Conservation (phyloP, 2,113 vertebrate genomes). For the Accipiter virgatus region DNA sequence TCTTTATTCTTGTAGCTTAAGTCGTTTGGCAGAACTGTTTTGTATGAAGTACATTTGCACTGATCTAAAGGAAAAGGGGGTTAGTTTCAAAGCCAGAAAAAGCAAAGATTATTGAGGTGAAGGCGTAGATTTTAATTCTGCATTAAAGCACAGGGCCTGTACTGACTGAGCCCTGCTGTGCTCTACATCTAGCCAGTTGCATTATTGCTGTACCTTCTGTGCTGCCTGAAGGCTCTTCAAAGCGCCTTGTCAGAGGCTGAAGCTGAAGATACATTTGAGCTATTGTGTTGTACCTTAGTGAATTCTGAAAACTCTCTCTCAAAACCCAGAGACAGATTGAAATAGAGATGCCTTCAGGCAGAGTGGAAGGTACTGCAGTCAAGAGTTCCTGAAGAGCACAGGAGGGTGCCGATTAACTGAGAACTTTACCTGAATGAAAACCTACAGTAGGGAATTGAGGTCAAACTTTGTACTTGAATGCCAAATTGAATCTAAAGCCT, state of each 20-base stretch:
- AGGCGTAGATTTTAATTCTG: neutral
- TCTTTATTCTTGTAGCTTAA: neutral
- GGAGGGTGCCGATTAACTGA: neutral
- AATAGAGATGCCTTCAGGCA: neutral
- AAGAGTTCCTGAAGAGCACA: neutral
- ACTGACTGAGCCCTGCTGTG: neutral
- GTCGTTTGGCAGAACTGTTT: neutral
- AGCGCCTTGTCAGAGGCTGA: slow-evolving; percentile 6
- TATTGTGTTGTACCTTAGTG: slow-evolving; percentile 1
- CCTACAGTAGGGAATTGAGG: neutral
- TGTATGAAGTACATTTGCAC: neutral
- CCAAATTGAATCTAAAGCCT: neutral
- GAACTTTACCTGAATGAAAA: neutral
- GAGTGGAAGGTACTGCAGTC: neutral
- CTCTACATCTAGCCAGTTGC: neutral
- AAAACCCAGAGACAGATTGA: neutral
- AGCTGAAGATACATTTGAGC: neutral
- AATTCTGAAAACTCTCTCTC: neutral
- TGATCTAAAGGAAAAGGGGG: neutral
- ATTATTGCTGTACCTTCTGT: neutral
- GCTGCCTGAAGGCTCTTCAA: neutral
- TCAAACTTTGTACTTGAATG: neutral
- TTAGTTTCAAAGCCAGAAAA: slow-evolving; percentile 19
- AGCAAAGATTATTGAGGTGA: neutral
- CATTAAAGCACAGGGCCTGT: neutral